phyloP scores from a whole-genome alignment of 2,888 invertebrate genomes.

The Andrena chrysosceles region DNA sequence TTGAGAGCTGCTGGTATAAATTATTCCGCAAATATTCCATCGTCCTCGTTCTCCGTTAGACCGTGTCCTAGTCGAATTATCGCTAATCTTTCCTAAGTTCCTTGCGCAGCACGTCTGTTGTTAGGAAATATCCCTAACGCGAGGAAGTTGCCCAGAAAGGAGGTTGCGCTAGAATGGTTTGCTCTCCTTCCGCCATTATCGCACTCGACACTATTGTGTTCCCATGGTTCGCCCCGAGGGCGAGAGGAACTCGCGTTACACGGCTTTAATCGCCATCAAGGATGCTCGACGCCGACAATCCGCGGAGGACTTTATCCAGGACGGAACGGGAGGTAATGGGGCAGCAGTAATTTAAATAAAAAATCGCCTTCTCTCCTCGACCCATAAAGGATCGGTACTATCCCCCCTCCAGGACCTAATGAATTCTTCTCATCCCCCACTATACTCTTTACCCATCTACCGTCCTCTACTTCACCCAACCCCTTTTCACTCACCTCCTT shows the following conservation, averaged over 20 bases:
- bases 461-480: not conserved
- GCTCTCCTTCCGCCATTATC: not conserved
- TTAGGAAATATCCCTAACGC: too few relatives aligned
- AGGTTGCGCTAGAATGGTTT: not conserved
- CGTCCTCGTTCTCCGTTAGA: too few relatives aligned
- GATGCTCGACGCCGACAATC: not conserved
- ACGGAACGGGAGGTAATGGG: not conserved
- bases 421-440: not conserved
- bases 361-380: constrained; percentile 9
- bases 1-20: too few relatives aligned
- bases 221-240: not conserved
- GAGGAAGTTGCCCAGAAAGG: too few relatives aligned
- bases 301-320: not conserved
- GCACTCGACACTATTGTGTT: not conserved
- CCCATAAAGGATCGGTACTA: constrained; percentile 3
- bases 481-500: too few relatives aligned
- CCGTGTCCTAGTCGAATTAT: too few relatives aligned
- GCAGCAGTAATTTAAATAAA: constrained; percentile 28
- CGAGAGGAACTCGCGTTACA: constrained; percentile 4
- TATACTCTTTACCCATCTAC: not conserved
- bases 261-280: constrained; percentile 15
- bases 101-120: too few relatives aligned
- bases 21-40: too few relatives aligned
- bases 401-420: not conserved
- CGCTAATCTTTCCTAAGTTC: too few relatives aligned